phyloP scores from a whole-genome alignment of 92 coral and sea anemone species.

The Epizoanthus illoricatus region DNA sequence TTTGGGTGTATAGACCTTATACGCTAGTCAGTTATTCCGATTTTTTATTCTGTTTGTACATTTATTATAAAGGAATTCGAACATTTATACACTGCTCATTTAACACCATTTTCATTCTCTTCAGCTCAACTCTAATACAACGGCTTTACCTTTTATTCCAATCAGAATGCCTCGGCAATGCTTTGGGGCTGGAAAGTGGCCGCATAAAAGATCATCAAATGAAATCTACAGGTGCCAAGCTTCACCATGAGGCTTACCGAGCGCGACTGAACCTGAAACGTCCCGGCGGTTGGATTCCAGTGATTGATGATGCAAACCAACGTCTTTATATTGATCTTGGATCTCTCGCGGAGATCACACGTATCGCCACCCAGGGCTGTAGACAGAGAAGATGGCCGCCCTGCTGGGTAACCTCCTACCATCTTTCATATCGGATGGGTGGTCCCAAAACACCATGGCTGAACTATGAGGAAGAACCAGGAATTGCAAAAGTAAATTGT shows the following conservation, averaged over 20 bases:
- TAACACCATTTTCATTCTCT: too few species aligned
- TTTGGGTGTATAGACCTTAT: too few species aligned
- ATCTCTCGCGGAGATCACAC: conserved; percentile 1
- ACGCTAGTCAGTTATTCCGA: too few species aligned
- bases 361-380: conserved; percentile 26
- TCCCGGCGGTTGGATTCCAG: conserved; percentile 16
- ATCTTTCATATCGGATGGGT: conserved; percentile 2
- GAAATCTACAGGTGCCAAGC: conserved; percentile 8
- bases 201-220: conserved; percentile 6
- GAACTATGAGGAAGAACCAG: neutral
- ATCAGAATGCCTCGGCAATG: conserved; percentile 23
- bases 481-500: conserved; percentile 1
- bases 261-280: neutral
- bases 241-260: neutral
- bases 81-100: too few species aligned
- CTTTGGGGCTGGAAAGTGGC: conserved; percentile 25
- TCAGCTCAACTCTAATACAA: too few species aligned
- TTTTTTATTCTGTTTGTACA: too few species aligned
- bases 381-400: neutral
- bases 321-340: neutral
- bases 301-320: neutral
- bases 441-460: neutral
- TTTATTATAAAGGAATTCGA: too few species aligned
- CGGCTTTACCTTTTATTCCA: neutral
- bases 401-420: neutral